Conservation (phyloP, 2,888 invertebrate genomes). For the Osedax frankpressi region DNA sequence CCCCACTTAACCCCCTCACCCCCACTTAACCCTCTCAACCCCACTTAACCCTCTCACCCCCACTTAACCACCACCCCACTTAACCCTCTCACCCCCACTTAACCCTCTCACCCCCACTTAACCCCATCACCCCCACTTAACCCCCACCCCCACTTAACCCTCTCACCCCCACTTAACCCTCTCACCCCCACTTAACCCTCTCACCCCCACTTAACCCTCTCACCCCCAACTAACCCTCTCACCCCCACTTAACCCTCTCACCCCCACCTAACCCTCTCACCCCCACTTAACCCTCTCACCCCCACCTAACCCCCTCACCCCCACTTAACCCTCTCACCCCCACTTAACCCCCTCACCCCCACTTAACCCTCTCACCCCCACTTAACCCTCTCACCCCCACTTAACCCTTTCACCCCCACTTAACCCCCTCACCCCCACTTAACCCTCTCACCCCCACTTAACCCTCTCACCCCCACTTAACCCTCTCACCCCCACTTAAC, state of each 20-base stretch:
- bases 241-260: conserved; percentile 54
- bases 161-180: not conserved
- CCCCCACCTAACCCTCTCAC: not conserved
- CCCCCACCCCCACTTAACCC: conserved; percentile 51
- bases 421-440: not conserved
- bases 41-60: too few relatives aligned
- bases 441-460: not conserved
- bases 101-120: not conserved
- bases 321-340: not conserved
- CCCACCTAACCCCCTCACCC: not conserved
- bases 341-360: conserved; percentile 20
- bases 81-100: not conserved
- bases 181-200: not conserved
- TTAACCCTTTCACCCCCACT: not conserved
- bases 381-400: not conserved
- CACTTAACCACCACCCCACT: too few relatives aligned
- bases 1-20: not conserved
- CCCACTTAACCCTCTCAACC: not conserved
- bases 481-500: not conserved
- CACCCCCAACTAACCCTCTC: conserved; percentile 19
- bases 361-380: not conserved
- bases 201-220: not conserved
- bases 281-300: not conserved
- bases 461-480: not conserved
- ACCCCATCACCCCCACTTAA: not conserved